Conservation (phyloP, 2,797 vertebrate species). For the Delichon dasypus region DNA sequence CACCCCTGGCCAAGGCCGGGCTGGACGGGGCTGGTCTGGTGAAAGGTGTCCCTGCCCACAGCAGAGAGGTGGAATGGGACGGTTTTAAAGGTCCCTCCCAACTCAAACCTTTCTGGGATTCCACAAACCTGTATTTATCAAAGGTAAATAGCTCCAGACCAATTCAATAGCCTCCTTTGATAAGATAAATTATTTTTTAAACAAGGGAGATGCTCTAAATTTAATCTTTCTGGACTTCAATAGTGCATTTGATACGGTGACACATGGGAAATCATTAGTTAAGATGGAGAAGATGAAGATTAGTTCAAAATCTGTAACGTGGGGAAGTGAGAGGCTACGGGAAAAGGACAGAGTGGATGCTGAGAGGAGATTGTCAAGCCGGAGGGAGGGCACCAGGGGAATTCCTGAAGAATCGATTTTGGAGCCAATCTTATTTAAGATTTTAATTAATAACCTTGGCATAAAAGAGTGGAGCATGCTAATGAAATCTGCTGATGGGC, state of each 20-base stretch:
- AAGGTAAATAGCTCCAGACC: neutral
- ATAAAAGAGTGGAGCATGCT: slow-evolving; percentile 38
- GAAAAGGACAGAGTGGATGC: neutral
- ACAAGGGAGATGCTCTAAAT: neutral
- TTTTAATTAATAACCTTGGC: slow-evolving; percentile 64
- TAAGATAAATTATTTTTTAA: slow-evolving; percentile 13
- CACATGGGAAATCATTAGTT: slow-evolving; percentile 38
- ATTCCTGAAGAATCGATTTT: slow-evolving; percentile 51
- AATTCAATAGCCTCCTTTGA: neutral
- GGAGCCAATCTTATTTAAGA: slow-evolving; percentile 59
- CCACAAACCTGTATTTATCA: neutral
- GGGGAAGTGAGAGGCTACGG: neutral
- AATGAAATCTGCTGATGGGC: slow-evolving; percentile 51
- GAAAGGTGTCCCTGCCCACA: neutral
- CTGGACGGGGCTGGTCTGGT: accelerated
- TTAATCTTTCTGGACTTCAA: slow-evolving; percentile 39
- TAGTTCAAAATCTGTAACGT: neutral
- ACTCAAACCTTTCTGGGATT: neutral
- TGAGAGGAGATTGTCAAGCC: slow-evolving; percentile 3
- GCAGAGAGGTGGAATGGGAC: neutral
- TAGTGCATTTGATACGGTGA: neutral
- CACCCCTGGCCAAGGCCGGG: neutral
- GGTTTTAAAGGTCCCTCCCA: neutral
- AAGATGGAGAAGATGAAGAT: slow-evolving; percentile 37
- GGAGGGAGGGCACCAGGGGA: slow-evolving; percentile 20